Conservation (phyloP, 35 echinoderm and acorn worm genomes). For the Hemicentrotus pulcherrimus region DNA sequence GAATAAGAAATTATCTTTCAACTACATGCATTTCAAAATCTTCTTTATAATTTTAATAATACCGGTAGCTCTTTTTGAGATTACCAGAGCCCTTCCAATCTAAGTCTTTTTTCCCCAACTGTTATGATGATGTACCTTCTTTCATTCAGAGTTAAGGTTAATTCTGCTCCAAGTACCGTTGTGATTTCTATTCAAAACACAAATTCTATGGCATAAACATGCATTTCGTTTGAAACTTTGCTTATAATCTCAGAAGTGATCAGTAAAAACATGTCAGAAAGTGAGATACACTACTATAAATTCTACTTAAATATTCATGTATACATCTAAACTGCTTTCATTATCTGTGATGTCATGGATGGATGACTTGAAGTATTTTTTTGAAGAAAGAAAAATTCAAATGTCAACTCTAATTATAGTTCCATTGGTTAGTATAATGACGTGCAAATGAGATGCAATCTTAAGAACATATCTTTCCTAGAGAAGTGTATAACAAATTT, state of each 20-base stretch:
- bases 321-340: background rate
- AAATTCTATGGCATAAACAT: no score
- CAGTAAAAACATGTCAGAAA: background rate
- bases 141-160: background rate
- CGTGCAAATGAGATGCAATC: background rate
- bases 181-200: no score
- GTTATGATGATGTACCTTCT: background rate
- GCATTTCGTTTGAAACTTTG: no score
- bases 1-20: no score
- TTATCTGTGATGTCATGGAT: slow-evolving; percentile 4
- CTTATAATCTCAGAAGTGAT: background rate
- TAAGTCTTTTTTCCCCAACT: no score
- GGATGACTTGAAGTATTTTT: background rate
- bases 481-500: background rate
- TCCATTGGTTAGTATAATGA: background rate
- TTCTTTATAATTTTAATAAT: no score
- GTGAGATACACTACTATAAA: background rate
- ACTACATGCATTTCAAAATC: no score
- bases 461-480: background rate
- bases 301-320: background rate
- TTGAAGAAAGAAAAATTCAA: background rate
- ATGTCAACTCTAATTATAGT: slow-evolving; percentile 10
- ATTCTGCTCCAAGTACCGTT: background rate
- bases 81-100: no score
- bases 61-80: no score